Conservation (phyloP, 2,113 vertebrate species). For the Platysternon megacephalum region DNA sequence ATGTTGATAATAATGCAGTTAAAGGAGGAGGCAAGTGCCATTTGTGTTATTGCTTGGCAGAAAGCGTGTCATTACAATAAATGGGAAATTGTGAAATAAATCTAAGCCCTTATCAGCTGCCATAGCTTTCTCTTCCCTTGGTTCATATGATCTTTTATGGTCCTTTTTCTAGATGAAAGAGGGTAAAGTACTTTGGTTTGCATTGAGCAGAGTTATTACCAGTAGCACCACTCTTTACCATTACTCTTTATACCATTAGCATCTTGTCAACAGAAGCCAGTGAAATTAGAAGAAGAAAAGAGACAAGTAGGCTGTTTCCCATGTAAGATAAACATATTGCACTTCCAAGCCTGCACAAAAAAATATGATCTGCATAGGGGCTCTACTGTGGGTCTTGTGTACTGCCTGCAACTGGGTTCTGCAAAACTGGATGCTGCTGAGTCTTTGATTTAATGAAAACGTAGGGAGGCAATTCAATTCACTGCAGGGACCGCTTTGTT, state of each 20-base stretch:
- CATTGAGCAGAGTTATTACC: background rate
- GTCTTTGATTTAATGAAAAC: slow-evolving; percentile 77
- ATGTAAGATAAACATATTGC: background rate
- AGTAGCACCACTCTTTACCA: background rate
- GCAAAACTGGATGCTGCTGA: slow-evolving; percentile 56
- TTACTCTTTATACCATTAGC: background rate
- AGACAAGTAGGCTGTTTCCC: background rate
- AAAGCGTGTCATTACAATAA: background rate
- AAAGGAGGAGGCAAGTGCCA: slow-evolving; percentile 7
- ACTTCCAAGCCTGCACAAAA: slow-evolving; percentile 23
- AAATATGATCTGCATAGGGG: background rate
- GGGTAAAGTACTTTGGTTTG: background rate
- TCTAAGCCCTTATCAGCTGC: background rate
- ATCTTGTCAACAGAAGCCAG: slow-evolving; percentile 14
- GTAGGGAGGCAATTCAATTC: slow-evolving; percentile 72
- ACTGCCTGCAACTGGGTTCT: slow-evolving; percentile 35
- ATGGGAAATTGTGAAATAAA: background rate
- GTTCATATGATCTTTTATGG: background rate
- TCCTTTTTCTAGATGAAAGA: background rate
- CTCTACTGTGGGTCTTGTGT: slow-evolving; percentile 16
- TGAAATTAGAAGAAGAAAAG: slow-evolving; percentile 6
- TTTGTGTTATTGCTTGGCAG: background rate
- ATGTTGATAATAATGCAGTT: background rate
- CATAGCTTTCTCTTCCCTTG: slow-evolving; percentile 4
- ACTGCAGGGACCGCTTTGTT: slow-evolving; percentile 74